phyloP scores from a whole-genome alignment of 2,888 invertebrate genomes.

The Acanthosepion lycidas region DNA sequence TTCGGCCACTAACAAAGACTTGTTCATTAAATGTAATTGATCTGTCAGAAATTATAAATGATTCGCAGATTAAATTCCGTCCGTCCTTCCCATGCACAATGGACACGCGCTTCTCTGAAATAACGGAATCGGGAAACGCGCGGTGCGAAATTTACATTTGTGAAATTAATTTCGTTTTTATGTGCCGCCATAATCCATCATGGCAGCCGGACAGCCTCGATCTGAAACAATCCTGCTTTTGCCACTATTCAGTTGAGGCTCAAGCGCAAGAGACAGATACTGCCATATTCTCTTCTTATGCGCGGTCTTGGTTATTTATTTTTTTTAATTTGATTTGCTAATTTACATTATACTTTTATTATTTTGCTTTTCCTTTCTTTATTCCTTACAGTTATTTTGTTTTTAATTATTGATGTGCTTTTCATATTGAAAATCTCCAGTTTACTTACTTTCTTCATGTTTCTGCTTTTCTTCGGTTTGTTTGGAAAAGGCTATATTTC shows the following conservation, averaged over 20 bases:
- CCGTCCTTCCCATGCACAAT: neutral
- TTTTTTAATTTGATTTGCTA: neutral
- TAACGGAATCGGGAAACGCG: slow-evolving; percentile 6
- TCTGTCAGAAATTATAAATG: slow-evolving; percentile 47
- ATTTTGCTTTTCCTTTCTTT: no score
- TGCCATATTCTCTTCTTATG: neutral
- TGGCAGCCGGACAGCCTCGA: slow-evolving; percentile 33
- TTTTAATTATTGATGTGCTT: no score
- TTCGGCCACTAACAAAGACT: slow-evolving; percentile 40
- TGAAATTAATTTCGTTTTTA: slow-evolving; percentile 33
- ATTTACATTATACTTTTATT: neutral
- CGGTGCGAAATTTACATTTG: slow-evolving; percentile 20
- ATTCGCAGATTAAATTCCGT: slow-evolving; percentile 40
- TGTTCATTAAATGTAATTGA: slow-evolving; percentile 47
- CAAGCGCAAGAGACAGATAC: neutral
- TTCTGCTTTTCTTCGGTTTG: neutral
- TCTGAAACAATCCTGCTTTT: neutral
- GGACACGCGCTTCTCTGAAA: slow-evolving; percentile 9
- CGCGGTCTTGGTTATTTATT: neutral
- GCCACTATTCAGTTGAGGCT: neutral
- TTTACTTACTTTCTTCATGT: neutral
- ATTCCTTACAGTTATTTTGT: no score
- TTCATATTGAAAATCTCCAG: no score
- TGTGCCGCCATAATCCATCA: slow-evolving; percentile 33
- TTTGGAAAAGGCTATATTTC: no score